Conservation (phyloP, 2,888 invertebrate genomes). For the Phytoseiulus persimilis region DNA sequence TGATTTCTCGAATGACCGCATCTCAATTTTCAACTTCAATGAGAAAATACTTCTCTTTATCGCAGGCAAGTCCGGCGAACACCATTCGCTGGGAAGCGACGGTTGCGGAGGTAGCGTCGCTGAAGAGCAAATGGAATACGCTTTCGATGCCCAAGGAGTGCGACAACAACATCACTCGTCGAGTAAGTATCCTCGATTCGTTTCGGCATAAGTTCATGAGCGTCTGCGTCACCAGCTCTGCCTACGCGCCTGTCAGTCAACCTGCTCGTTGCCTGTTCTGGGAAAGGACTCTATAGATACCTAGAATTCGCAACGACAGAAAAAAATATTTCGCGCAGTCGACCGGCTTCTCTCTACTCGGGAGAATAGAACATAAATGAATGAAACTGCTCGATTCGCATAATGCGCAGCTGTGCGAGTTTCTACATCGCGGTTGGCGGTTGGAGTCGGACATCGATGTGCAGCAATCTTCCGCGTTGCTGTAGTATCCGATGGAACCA, state of each 20-base stretch:
- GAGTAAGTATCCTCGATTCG: background rate
- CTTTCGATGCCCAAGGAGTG: constrained; percentile 34
- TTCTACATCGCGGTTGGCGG: background rate
- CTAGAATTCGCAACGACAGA: background rate
- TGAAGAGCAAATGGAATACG: background rate
- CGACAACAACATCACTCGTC: constrained; percentile 33
- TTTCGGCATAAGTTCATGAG: background rate
- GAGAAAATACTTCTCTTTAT: background rate
- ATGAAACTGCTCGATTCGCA: background rate
- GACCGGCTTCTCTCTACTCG: too few species aligned
- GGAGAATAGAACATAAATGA: background rate
- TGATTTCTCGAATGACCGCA: too few species aligned
- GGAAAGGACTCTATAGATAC: background rate
- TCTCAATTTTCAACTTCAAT: background rate
- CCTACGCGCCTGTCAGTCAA: background rate
- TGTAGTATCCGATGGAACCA: background rate
- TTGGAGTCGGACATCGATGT: background rate
- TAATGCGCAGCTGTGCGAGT: background rate
- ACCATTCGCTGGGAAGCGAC: constrained; percentile 18
- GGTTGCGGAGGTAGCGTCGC: constrained; percentile 12
- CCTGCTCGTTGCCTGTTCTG: background rate
- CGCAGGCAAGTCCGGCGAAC: constrained; percentile 13
- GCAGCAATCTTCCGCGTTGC: background rate
- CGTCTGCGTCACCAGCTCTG: background rate
- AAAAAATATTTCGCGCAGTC: background rate